Evolutionary conservation across 2,888 invertebrate genomes (phyloP).

Genomic region (Drosophila fungiperda): DNA sequence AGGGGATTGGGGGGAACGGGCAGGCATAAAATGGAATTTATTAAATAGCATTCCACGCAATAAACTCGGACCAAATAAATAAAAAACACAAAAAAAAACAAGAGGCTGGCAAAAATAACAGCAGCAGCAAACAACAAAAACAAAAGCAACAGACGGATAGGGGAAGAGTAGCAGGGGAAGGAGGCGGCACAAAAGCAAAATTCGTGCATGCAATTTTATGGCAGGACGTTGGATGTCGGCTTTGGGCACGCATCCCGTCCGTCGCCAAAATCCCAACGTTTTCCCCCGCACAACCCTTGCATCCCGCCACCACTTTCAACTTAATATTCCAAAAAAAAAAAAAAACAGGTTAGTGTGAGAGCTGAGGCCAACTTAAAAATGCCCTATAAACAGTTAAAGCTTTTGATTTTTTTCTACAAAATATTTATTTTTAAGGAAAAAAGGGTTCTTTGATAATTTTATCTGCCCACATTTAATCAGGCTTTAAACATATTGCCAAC

Average conservation of each 20-base stretch:
- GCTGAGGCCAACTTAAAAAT: neutral
- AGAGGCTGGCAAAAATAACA: conserved; percentile 44
- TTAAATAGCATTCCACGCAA: conserved; percentile 79
- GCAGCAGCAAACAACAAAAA: conserved; percentile 18
- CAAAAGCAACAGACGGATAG: conserved; percentile 26
- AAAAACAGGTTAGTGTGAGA: conserved; percentile 6
- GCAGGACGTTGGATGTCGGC: conserved; percentile 69
- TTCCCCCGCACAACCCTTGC: conserved; percentile 31
- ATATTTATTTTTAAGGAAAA: too few relatives aligned
- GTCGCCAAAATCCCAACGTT: conserved; percentile 37
- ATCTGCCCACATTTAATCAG: too few relatives aligned
- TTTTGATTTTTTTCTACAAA: neutral
- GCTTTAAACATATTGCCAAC: too few relatives aligned
- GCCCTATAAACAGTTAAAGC: neutral
- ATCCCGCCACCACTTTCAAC: conserved; percentile 12
- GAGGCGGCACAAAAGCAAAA: conserved; percentile 39
- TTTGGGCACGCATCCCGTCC: conserved; percentile 44
- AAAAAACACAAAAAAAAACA: conserved; percentile 51
- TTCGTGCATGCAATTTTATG: conserved; percentile 74
- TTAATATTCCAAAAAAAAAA: conserved; percentile 22
- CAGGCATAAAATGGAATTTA: conserved; percentile 72
- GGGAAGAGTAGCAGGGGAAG: neutral
- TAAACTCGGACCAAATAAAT: conserved; percentile 64
- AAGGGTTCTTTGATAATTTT: too few relatives aligned
- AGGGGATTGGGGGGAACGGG: neutral